phyloP scores from a whole-genome alignment of 2,113 vertebrate species.

The Trogon surrucura region DNA sequence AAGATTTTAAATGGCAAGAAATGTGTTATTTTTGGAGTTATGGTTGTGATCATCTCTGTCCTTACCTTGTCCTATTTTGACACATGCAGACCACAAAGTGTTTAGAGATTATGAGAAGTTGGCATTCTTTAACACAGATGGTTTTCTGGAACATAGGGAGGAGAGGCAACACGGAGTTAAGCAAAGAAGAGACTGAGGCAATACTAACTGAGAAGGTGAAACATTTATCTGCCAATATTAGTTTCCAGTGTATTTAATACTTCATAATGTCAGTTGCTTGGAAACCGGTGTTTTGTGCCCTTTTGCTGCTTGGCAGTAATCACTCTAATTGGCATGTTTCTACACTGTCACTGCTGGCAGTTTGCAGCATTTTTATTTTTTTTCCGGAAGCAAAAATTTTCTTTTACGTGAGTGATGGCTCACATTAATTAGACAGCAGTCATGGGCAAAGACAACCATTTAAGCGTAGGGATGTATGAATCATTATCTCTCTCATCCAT shows the following conservation, averaged over 20 bases:
- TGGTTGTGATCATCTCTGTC: neutral
- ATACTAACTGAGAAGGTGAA: neutral
- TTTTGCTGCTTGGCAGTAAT: conserved; percentile 72
- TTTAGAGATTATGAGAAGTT: neutral
- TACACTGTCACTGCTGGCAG: conserved; percentile 43
- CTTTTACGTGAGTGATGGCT: conserved; percentile 53
- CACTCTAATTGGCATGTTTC: conserved; percentile 72
- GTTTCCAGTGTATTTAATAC: conserved; percentile 44
- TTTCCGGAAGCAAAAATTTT: conserved; percentile 51
- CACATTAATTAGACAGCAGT: conserved; percentile 67
- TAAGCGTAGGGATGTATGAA: conserved; percentile 33
- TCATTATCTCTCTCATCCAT: conserved; percentile 53
- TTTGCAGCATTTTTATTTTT: neutral
- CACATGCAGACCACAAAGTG: neutral
- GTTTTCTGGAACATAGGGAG: neutral
- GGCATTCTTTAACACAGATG: neutral
- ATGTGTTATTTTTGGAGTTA: neutral
- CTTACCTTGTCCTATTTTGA: neutral
- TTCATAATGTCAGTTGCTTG: conserved; percentile 78
- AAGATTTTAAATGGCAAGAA: neutral
- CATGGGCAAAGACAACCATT: conserved; percentile 39
- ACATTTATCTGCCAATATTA: conserved; percentile 18
- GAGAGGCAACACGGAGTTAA: neutral
- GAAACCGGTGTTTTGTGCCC: conserved; percentile 76
- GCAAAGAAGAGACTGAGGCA: neutral